Base-by-base conservation (phyloP, 1,140 invertebrate species). In the Drosophila hydei region DNA sequence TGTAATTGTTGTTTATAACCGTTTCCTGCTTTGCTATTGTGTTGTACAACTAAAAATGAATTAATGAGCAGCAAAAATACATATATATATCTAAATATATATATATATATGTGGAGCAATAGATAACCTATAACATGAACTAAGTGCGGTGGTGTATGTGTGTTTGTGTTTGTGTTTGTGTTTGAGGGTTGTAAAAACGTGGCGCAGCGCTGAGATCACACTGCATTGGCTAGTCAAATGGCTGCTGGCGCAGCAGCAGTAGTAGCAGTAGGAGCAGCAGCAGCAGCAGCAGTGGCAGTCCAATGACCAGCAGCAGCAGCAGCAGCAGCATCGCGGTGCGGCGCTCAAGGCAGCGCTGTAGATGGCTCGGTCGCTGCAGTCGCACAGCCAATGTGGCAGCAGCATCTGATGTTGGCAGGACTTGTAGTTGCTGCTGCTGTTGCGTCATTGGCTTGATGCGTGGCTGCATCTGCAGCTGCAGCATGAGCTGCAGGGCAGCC, bases 51-150 rank as follows among this genome's bases (percentile, higher is more conserved):
- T 51, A 43, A 62, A 21, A 33, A 47, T 23, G 45, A 51, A 74
- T 61, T 52, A 58, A 52, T 38, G 30, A 33, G 21, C 21, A 23
- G 21, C 21, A 52, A 30, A 48, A 48, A 33, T 27, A 55, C 47
- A 61, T 9, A 52, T 23, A 47, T 21, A 27, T 47, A 25, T 43
- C 42, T 14, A 42, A n/a, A n/a, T 63, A 55, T 30, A 33, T 68
- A 52, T 60, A 55, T 9, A 60, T 69, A 58, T 50, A 21, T 52
- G 60, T 30, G 55, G 43, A 58, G 50, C 30, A 30, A 50, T 25
- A 43, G 52, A 54, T 56, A 72, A 71, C 45, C 47, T 79, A 72
- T 50, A 73, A 73, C 40, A 70, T 74, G 70, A 85, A 80, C 77
- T 87, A 68, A 73, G 69, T 79, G 81, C 69, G 73, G 72, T 79